These are phyloP conservation scores for Coboldia fuscipes DNA, from an alignment of 1,140 invertebrate genomes.

Conservation along the genomic window DNA sequence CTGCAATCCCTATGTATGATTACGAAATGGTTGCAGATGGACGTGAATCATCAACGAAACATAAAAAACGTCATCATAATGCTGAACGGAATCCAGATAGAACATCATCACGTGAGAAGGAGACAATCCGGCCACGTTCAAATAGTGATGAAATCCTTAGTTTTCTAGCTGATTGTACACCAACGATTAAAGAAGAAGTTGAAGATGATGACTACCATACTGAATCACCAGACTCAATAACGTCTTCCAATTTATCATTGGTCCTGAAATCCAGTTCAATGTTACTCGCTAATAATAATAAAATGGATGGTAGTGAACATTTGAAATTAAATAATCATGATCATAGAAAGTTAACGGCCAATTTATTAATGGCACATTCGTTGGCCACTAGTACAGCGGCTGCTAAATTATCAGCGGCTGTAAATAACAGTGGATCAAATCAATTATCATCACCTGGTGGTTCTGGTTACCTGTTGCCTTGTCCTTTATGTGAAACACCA, in stretches of 20 bases:
- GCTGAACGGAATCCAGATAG: too few species aligned
- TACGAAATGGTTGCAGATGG: too few species aligned
- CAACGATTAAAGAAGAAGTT: neutral
- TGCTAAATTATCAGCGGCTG: slow-evolving; percentile 15
- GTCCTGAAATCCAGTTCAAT: slow-evolving; percentile 9
- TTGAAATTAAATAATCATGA: slow-evolving; percentile 21
- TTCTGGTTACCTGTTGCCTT: slow-evolving; percentile 25
- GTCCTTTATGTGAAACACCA: slow-evolving; percentile 44
- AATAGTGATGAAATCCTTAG: neutral
- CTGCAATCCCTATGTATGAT: too few species aligned
- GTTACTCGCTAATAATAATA: too few species aligned
- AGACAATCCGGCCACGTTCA: neutral
- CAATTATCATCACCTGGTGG: slow-evolving; percentile 12
- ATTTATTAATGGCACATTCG: slow-evolving; percentile 17
- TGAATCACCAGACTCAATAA: neutral
- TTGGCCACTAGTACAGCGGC: slow-evolving; percentile 9
- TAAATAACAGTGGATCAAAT: slow-evolving; percentile 14
- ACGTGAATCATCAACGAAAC: too few species aligned
- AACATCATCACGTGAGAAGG: too few species aligned
- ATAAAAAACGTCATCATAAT: slow-evolving; percentile 11
- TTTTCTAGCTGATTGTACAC: neutral
- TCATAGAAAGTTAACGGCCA: slow-evolving; percentile 18
- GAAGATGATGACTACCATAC: neutral
- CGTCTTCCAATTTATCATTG: slow-evolving; percentile 4
- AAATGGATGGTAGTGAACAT: slow-evolving; percentile 9